Base-by-base conservation (phyloP, 2,113 vertebrate genomes). In the Ardeotis arabs region DNA sequence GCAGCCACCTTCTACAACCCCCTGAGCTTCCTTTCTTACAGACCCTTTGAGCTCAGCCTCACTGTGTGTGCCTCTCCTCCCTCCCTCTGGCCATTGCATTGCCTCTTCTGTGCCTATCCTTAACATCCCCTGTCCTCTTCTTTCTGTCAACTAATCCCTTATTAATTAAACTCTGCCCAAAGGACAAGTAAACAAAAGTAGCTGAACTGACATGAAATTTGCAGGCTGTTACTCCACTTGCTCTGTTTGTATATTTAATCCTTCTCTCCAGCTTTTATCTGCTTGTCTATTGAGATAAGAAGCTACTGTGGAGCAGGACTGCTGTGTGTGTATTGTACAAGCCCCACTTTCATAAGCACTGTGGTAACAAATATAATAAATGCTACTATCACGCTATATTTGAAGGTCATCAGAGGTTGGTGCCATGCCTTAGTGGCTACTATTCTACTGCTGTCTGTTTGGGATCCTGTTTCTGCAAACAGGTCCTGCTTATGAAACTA, bases 151-250 rank as follows among this genome's bases (percentile, higher is more conserved):
- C 44, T 84, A 95, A 91, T 81, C 76, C 44, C 47, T 78, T 78
- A 49, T 37, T 91, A 94, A 92, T 96, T 94, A 79, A 96, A 91
- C 21, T 89, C 74, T 76, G 49, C 70, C 78, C 45, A 68, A 60
- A 87, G 69, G 69, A 75, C 39, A 76, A 79, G 31, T 84, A 73
- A 94, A 79, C 23, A 53, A 64, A 91, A 79, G 50, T 76, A 79
- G 33, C 58, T 60, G 73, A 93, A 47, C 68, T 89, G 66, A 79
- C 49, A 49, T 68, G 56, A 79, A 82, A 79, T 84, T 75, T 89
- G 12, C 27, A 14, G 1, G 28, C 49, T 87, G 17, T 53, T 84
- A 44, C 55, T 78, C 23, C 14, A 23, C 58, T 81, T 92, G 33
- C 69, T 70, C 75, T 94, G 55, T 76, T 77, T 89, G 29, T 55